A percentile compares a stretch with the other conserved stretches of the same genome.
Evolutionary conservation across 2,888 invertebrate genomes (phyloP).

Genomic region (Amiota communis): DNA sequence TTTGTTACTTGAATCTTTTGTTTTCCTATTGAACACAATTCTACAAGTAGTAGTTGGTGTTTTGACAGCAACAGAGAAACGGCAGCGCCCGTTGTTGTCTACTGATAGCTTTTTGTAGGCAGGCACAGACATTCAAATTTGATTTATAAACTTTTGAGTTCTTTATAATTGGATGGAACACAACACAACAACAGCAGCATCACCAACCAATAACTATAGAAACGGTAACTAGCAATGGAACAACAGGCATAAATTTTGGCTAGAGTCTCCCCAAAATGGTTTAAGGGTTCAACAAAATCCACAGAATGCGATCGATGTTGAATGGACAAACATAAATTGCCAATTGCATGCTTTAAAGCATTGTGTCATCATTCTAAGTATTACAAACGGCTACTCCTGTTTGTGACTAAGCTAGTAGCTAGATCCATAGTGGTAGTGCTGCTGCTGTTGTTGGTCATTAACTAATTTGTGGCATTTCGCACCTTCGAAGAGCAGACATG

Average conservation of each 20-base stretch:
- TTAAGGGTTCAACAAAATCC: too few species aligned
- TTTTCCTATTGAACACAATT: constrained; percentile 38
- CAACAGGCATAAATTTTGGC: too few species aligned
- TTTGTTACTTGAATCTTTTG: constrained; percentile 66
- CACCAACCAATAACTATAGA: too few species aligned
- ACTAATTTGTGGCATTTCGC: constrained; percentile 27
- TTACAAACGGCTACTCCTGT: too few species aligned
- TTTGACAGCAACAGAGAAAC: constrained; percentile 17
- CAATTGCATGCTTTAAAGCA: too few species aligned
- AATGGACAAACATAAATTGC: too few species aligned
- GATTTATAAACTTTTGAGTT: constrained; percentile 58
- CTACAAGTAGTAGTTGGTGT: constrained; percentile 32
- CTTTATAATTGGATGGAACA: constrained; percentile 58
- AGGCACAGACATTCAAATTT: constrained; percentile 57
- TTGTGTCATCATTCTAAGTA: too few species aligned
- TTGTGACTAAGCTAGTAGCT: too few species aligned
- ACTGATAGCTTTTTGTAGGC: constrained; percentile 48
- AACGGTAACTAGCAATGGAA: too few species aligned
- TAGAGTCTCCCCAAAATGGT: too few species aligned
- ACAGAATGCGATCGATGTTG: too few species aligned
- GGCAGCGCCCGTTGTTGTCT: constrained; percentile 13
- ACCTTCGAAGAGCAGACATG: not conserved
- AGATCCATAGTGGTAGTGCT: too few species aligned
- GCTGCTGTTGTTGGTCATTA: not conserved
- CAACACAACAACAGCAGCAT: not conserved